phyloP scores from a whole-genome alignment of 2,113 vertebrate genomes.

The Shinisaurus crocodilurus region DNA sequence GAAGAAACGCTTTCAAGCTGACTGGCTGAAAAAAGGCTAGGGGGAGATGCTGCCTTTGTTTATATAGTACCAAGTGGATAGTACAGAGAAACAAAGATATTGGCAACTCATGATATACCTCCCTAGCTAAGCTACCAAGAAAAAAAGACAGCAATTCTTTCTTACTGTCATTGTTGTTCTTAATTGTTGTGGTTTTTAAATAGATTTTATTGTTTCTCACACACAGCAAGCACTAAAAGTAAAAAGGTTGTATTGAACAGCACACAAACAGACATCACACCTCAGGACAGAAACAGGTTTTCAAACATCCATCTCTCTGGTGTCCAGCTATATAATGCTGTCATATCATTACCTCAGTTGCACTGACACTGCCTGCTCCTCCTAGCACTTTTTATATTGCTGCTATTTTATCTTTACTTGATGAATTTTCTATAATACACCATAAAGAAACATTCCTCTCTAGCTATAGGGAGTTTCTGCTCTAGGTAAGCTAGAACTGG shows the following conservation, averaged over 20 bases:
- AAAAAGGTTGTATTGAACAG: constrained; percentile 38
- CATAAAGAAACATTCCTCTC: constrained; percentile 55
- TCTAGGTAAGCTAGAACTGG: constrained; percentile 11
- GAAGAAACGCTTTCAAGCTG: too few relatives aligned
- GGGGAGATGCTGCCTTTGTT: too few relatives aligned
- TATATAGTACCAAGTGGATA: too few relatives aligned
- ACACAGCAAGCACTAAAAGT: constrained; percentile 45
- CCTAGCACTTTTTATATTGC: constrained; percentile 52
- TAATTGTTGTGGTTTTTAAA: constrained; percentile 15
- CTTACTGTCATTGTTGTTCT: neutral
- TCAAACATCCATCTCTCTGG: constrained; percentile 46
- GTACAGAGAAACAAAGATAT: neutral
- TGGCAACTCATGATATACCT: neutral
- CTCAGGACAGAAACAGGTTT: constrained; percentile 38
- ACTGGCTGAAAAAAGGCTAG: too few relatives aligned
- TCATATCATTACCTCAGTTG: constrained; percentile 47
- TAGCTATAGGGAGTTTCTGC: constrained; percentile 24
- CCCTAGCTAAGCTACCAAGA: neutral
- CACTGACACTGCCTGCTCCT: constrained; percentile 36
- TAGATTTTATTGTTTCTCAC: constrained; percentile 44
- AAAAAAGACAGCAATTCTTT: too few relatives aligned
- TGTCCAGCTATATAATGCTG: constrained; percentile 56
- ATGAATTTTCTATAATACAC: constrained; percentile 63
- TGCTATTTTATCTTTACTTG: constrained; percentile 63
- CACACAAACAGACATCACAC: constrained; percentile 42